These are phyloP conservation scores for Palloptera scutellata DNA, from an alignment of 2,888 invertebrate genomes.

Conservation along the genomic window DNA sequence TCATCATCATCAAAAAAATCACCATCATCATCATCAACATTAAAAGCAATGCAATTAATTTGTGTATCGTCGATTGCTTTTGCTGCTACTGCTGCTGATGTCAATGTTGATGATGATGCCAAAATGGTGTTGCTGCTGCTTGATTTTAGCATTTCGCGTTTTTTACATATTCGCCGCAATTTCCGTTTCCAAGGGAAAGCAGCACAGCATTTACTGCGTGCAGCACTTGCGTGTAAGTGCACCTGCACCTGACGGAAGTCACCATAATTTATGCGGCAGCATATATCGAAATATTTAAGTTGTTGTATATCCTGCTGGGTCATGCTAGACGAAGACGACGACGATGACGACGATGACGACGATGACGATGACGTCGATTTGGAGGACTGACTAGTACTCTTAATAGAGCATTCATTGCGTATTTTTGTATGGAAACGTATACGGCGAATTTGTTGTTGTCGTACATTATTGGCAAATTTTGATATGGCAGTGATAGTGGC, in stretches of 20 bases:
- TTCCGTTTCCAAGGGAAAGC: conserved; percentile 48
- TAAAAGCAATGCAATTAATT: conserved; percentile 26
- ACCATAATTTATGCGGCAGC: conserved; percentile 41
- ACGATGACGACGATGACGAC: not conserved
- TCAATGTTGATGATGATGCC: no score
- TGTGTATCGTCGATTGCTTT: conserved; percentile 26
- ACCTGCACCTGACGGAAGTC: conserved; percentile 44
- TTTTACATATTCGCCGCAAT: conserved; percentile 20
- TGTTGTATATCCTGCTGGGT: conserved; percentile 17
- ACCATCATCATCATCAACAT: conserved; percentile 29
- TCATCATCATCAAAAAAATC: conserved; percentile 19
- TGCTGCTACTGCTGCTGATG: no score
- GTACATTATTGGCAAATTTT: not conserved
- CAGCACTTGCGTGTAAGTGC: conserved; percentile 37
- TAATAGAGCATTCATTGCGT: conserved; percentile 17
- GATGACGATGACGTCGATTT: conserved; percentile 2
- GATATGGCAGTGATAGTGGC: no score
- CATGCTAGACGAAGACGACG: no score
- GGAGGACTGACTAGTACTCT: not conserved
- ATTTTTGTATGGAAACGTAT: conserved; percentile 41
- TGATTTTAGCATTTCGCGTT: no score
- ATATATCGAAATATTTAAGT: conserved; percentile 41
- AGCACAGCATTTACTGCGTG: conserved; percentile 31
- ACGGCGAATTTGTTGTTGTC: conserved; percentile 33
- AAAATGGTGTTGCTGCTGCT: not conserved